Evolutionary conservation across 2,113 vertebrate genomes (phyloP), one percentile per base, ranked within the genome.

Genomic region (Callionymus lyra): DNA sequence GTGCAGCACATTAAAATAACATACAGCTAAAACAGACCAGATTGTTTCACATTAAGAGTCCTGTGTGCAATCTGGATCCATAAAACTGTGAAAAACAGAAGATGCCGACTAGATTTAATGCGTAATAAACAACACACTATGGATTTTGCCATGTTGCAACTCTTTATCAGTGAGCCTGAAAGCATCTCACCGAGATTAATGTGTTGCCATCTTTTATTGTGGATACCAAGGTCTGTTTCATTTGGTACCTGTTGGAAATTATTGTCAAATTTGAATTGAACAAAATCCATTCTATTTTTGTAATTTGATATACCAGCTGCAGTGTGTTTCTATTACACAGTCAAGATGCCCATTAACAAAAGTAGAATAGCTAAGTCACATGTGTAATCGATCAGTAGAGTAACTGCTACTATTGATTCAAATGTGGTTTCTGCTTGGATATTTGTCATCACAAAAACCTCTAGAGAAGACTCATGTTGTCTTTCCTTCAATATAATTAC

Each of bases 221-320:
- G 4, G 34, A 34, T 44, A 33, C 62, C 15, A 38, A 61, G 52
- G 48, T 56, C 51, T 44, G 12, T 33, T 33, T 41, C 65, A 50
- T 47, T 68, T 67, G 57, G 36, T 54, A 65, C 56, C 58, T 42
- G 54, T 50, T 41, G 41, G 12, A 33, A 35, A 41, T 14, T 45
- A 39, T n/a, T n/a, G n/a, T n/a, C n/a, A n/a, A n/a, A n/a, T n/a
- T n/a, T n/a, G n/a, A n/a, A n/a, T n/a, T n/a, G n/a, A n/a, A n/a
- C n/a, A n/a, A n/a, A n/a, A n/a, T n/a, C n/a, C n/a, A n/a, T n/a
- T n/a, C n/a, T n/a, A n/a, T n/a, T n/a, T n/a, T n/a, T n/a, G n/a
- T n/a, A n/a, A n/a, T n/a, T n/a, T n/a, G n/a, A n/a, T n/a, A n/a
- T n/a, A n/a, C n/a, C n/a, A n/a, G n/a, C n/a, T n/a, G n/a, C n/a